Base-by-base conservation (phyloP, 1,140 invertebrate species). In the Lepidurus apus region DNA sequence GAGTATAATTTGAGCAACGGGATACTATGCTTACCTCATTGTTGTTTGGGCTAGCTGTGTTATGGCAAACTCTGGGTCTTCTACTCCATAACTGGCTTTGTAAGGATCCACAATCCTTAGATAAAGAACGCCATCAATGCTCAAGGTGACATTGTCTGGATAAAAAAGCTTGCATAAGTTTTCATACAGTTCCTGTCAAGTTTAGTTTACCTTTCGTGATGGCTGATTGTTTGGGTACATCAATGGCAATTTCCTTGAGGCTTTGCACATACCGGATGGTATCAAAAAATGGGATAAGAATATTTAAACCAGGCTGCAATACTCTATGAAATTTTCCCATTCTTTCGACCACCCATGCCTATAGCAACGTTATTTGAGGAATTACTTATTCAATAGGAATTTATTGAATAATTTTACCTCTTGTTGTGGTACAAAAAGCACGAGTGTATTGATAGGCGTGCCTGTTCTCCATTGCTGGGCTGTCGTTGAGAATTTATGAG, bases 1-100 rank as follows among this genome's bases (percentile, higher is more conserved):
- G 77, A 13, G 44, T n/a, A 24, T 74, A 75, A 42, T 13, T 11
- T 77, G 42, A 3, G 17, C n/a, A 79, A 1, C 1, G 17, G 7
- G 44, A 26, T 26, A 34, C 34, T 34, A 34, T 13, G 34, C 74
- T 75, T 82, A 87, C 86, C 91, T 91, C 98, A 99, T 99, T 11
- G 98, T 99, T 0, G 98, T 99, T 88, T 99, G 98, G 0, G 98
- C 98, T 65, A 99, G 87, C 85, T 99, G 98, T 65, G 96, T 98
- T 77, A 99, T 96, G 6, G 98, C 98, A 91, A 98, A 99, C 87
- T 99, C 97, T 21, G 97, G 95, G 88, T 99, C 98, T 88, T 99
- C 97, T 42, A 99, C 97, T 43, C 98, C 98, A 87, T 99, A 99
- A 80, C 96, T 98, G 75, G 97, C 93, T 88, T 92, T 92, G 85